Percentiles rank a stretch among this genome's conserved stretches.
These are phyloP conservation scores for Corydoras sp. DNA, from an alignment of 2,113 vertebrate species.

Conservation along the genomic window DNA sequence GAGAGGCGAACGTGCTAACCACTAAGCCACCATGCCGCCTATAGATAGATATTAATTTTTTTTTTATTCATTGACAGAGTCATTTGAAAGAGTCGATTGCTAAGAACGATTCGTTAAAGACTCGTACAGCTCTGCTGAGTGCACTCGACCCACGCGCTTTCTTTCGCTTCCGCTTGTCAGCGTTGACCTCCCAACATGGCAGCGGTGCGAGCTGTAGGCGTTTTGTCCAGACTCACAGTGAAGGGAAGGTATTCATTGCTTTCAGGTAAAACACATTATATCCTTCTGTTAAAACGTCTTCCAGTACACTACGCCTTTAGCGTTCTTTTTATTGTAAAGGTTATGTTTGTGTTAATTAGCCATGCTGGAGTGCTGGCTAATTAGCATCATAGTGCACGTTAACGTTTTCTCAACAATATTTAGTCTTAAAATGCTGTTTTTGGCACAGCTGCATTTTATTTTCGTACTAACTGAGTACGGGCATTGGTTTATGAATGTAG, in stretches of 20 bases:
- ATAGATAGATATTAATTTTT: no score
- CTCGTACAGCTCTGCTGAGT: background rate
- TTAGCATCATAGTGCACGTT: background rate
- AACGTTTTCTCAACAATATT: no score
- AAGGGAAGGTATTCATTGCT: slow-evolving; percentile 50
- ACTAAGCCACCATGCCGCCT: no score
- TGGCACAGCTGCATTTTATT: background rate
- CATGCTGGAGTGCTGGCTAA: background rate
- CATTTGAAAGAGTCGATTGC: no score
- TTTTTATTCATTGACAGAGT: no score
- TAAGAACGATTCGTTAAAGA: no score
- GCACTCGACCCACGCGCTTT: background rate
- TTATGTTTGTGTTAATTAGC: background rate
- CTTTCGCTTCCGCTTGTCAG: slow-evolving; percentile 32
- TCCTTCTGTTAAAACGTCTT: no score
- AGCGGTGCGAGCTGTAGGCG: slow-evolving; percentile 60
- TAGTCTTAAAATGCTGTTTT: no score
- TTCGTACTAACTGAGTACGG: no score
- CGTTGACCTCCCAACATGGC: slow-evolving; percentile 63
- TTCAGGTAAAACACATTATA: slow-evolving; percentile 48
- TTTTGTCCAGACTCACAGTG: slow-evolving; percentile 55
- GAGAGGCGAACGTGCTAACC: no score
- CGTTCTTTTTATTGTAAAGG: no score
- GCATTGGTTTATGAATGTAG: background rate
- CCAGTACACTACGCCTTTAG: no score